Evolutionary conservation across 2,797 vertebrate species (phyloP).

Genomic region (Knipowitschia caucasica): DNA sequence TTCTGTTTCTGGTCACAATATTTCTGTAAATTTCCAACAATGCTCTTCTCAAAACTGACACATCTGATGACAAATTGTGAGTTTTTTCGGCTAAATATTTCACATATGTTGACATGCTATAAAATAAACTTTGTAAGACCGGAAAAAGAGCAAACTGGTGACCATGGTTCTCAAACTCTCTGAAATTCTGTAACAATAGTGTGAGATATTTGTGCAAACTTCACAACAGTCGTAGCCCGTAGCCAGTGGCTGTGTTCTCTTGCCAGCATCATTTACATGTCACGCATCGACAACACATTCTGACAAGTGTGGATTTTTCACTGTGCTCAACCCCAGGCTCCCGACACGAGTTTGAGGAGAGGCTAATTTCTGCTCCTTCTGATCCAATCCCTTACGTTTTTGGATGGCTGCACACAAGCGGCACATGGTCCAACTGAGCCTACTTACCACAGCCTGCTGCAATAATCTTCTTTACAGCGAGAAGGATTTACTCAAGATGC

Average conservation of each 20-base stretch:
- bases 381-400: conserved; percentile 56
- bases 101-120: conserved; percentile 39
- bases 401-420: conserved; percentile 54
- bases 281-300: conserved; percentile 57
- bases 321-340: conserved; percentile 60
- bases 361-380: conserved; percentile 43
- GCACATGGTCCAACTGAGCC: conserved; percentile 29
- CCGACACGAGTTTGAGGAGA: conserved; percentile 29
- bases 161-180: conserved; percentile 32
- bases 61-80: too few species aligned
- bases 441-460: conserved; percentile 29
- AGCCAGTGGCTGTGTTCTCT: conserved; percentile 53
- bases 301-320: conserved; percentile 67
- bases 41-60: too few species aligned
- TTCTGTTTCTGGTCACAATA: too few species aligned
- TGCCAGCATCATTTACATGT: conserved; percentile 71
- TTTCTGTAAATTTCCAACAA: too few species aligned
- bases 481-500: conserved; percentile 28
- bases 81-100: too few species aligned
- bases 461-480: conserved; percentile 17
- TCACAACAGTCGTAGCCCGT: conserved; percentile 41
- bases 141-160: conserved; percentile 17
- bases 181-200: conserved; percentile 37
- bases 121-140: conserved; percentile 39
- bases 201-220: conserved; percentile 47